Percentiles rank a stretch among this genome's conserved stretches.
phyloP scores from a whole-genome alignment of 2,797 vertebrate genomes.

The Molossus molossus region DNA sequence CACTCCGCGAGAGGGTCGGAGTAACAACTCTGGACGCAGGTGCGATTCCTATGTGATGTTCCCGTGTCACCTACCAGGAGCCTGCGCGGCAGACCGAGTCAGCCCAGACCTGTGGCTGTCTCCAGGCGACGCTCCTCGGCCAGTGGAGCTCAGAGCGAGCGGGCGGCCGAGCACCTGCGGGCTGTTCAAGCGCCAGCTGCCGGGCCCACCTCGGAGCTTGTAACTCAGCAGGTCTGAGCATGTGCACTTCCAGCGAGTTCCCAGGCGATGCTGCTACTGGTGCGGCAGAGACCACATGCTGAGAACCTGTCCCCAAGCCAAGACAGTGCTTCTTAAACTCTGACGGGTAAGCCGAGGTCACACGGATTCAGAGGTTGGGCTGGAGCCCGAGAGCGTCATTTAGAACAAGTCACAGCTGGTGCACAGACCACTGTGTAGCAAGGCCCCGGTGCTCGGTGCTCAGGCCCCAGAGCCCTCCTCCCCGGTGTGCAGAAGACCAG shows the following conservation, averaged over 20 bases:
- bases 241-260: not conserved
- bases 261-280: not conserved
- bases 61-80: not conserved
- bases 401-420: not conserved
- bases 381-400: not conserved
- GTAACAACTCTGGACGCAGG: not conserved
- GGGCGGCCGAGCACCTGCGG: accelerated
- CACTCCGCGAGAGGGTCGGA: not conserved
- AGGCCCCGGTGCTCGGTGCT: not conserved
- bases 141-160: not conserved
- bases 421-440: too few species aligned
- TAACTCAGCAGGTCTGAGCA: not conserved
- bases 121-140: not conserved
- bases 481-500: too few species aligned
- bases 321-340: not conserved
- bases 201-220: not conserved
- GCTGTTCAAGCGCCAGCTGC: too few species aligned
- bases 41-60: too few species aligned
- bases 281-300: not conserved
- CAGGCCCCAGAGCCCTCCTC: not conserved
- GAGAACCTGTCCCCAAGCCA: not conserved
- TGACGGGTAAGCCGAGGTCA: not conserved
- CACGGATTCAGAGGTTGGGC: not conserved
- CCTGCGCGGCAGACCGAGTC: not conserved
- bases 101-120: not conserved